These are phyloP conservation scores for Megathymus violae DNA, from an alignment of 1,140 invertebrate genomes.

Conservation along the genomic window DNA sequence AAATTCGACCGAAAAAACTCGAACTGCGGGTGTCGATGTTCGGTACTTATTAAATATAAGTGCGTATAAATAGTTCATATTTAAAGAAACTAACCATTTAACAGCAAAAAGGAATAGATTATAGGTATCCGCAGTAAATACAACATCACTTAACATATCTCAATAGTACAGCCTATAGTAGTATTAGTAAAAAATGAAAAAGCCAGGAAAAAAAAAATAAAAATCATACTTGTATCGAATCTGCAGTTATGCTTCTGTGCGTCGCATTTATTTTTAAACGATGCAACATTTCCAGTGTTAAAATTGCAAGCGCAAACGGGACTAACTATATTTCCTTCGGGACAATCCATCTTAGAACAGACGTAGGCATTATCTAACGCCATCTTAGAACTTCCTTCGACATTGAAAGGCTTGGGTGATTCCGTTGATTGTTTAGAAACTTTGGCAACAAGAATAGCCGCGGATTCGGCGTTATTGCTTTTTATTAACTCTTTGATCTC, in stretches of 20 bases:
- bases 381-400: neutral
- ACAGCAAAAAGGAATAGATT: too few species aligned
- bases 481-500: neutral
- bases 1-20: too few species aligned
- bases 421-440: neutral
- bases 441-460: neutral
- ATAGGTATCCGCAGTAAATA: too few species aligned
- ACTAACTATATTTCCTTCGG: neutral
- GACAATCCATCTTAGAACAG: slow-evolving; percentile 44
- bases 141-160: too few species aligned
- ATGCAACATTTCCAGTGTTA: slow-evolving; percentile 53
- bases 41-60: too few species aligned
- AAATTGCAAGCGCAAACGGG: slow-evolving; percentile 57
- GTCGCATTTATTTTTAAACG: slow-evolving; percentile 54
- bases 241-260: slow-evolving; percentile 56
- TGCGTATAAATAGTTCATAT: too few species aligned
- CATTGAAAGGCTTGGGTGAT: neutral
- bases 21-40: too few species aligned
- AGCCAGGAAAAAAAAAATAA: neutral
- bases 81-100: too few species aligned
- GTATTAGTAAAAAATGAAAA: slow-evolving; percentile 5
- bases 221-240: slow-evolving; percentile 49
- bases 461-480: neutral
- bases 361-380: slow-evolving; percentile 30
- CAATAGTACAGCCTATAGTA: too few species aligned